Evolutionary conservation across 2,888 invertebrate genomes (phyloP).

Genomic region (Neoscelio sp.): DNA sequence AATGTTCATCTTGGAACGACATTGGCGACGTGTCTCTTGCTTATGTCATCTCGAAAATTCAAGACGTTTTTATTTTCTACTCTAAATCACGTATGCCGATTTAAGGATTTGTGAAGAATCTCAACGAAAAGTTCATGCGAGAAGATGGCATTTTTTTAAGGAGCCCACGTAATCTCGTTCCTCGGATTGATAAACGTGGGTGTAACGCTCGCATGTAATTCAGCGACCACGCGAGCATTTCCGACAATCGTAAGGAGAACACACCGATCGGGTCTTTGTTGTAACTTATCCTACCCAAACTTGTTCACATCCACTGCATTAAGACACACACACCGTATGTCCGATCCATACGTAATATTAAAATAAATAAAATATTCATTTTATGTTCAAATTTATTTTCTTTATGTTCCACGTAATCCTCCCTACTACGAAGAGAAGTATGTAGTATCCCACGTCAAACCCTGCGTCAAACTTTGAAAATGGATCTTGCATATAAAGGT

Average conservation of each 20-base stretch:
- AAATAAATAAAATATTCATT: no score
- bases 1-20: conserved; percentile 20
- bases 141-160: conserved; percentile 54
- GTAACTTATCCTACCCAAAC: conserved; percentile 39
- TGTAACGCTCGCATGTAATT: conserved; percentile 54
- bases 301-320: conserved; percentile 15
- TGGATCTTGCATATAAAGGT: no score
- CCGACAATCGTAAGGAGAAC: conserved; percentile 56
- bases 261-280: conserved; percentile 42
- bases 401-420: no score
- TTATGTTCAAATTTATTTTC: no score
- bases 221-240: conserved; percentile 64
- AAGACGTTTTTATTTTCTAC: no score
- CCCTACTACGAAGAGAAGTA: no score
- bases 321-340: no score
- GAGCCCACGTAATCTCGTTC: conserved; percentile 64
- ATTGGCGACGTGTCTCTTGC: conserved; percentile 15
- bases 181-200: conserved; percentile 59
- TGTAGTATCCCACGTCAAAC: no score
- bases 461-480: no score
- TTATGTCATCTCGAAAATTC: conserved; percentile 11
- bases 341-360: no score
- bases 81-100: conserved; percentile 23
- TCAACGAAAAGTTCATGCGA: conserved; percentile 53
- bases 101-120: conserved; percentile 19